Base-by-base conservation (phyloP, 2,113 vertebrate species). In the Alligator sinensis region DNA sequence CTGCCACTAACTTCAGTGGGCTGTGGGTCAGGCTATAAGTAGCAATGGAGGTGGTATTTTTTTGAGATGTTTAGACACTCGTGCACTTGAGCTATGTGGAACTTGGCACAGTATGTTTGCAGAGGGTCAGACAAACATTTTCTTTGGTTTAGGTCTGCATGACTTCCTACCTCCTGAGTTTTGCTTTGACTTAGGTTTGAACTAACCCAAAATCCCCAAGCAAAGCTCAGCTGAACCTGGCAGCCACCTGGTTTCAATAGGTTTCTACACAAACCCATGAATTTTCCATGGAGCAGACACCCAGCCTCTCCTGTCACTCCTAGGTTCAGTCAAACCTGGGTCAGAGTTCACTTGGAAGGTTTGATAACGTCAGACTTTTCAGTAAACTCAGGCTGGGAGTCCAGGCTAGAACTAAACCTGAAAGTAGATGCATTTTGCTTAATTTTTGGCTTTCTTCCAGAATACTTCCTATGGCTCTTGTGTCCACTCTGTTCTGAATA, bases 231-330 rank as follows among this genome's bases (percentile, higher is more conserved):
- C 14, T 1, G 1, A 18, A 58, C 4, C 17, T 1, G 12, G 64
- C 25, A 6, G 63, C 78, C 3, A 25, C 3, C 1, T 1, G 6
- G 25, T 21, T 54, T 27, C 18, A n/a, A 4, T 12, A 2, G 11
- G 6, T 27, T 19, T 18, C 9, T 58, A 3, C 7, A 9, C 10
- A 13, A 16, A 4, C 0, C 1, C 0, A 25, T 60, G 2, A 34
- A 4, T 64, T 59, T 72, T 27, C 86, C 8, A 2, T 2, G 28
- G 11, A 19, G 58, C 1, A 9, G 74, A 3, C 2, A 0, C 27
- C 0, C 9, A 2, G 27, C 2, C 58, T 55, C 58, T 55, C 2
- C 24, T 18, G 24, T 28, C 80, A 55, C 54, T 14, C 3, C 11
- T 2, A 84, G 22, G 68, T 9, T 19, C 59, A 22, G 30, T 24